Percentiles rank a stretch among this genome's conserved stretches.
Conservation (phyloP, 1,140 invertebrate species). For the Amyelois transitella region DNA sequence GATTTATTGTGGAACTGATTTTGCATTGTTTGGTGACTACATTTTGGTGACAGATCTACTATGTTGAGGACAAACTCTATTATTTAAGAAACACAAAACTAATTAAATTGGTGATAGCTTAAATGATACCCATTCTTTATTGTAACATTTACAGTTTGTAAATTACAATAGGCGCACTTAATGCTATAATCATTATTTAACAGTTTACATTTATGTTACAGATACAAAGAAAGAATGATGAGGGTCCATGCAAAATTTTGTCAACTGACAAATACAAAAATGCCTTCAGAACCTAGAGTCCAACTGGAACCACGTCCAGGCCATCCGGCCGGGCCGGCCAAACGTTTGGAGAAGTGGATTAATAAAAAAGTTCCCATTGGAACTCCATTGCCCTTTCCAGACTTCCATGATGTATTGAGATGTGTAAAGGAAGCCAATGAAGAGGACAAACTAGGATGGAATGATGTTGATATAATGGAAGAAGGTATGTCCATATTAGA, state of each 20-base stretch:
- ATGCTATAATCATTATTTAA: too few relatives aligned
- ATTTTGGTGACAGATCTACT: too few relatives aligned
- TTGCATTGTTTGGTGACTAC: too few relatives aligned
- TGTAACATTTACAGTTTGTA: too few relatives aligned
- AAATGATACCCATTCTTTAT: too few relatives aligned
- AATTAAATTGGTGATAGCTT: too few relatives aligned
- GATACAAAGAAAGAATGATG: slow-evolving; percentile 60
- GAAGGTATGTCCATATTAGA: slow-evolving; percentile 43
- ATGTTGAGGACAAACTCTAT: too few relatives aligned
- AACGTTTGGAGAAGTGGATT: slow-evolving; percentile 51
- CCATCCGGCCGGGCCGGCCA: slow-evolving; percentile 40
- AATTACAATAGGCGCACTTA: too few relatives aligned
- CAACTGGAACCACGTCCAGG: slow-evolving; percentile 45
- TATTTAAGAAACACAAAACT: too few relatives aligned
- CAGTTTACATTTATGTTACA: slow-evolving; percentile 22
- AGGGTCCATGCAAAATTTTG: slow-evolving; percentile 60
- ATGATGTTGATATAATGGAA: slow-evolving; percentile 57
- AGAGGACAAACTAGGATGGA: slow-evolving; percentile 53
- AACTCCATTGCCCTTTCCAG: slow-evolving; percentile 54
- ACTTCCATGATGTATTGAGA: slow-evolving; percentile 60
- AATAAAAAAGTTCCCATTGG: slow-evolving; percentile 63
- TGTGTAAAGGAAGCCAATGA: slow-evolving; percentile 57
- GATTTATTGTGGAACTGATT: too few relatives aligned
- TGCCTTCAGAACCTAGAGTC: slow-evolving; percentile 62
- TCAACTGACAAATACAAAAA: slow-evolving; percentile 59